Base-by-base conservation (phyloP, 2,113 vertebrate species). In the Australoheros scitulus region DNA sequence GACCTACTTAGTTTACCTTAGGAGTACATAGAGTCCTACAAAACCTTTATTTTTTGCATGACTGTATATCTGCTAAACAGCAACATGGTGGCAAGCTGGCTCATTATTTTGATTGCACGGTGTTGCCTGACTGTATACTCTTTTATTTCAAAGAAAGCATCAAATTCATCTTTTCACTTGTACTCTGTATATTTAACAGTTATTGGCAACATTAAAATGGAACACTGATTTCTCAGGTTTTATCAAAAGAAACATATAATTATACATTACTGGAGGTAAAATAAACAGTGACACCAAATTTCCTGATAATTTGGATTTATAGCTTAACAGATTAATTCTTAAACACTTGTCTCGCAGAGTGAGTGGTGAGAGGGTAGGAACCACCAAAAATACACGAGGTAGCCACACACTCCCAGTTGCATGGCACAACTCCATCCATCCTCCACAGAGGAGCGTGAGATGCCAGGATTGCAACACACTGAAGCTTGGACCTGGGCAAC, bases 341-440 rank as follows among this genome's bases (percentile, higher is more conserved):
- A 65, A 32, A 72, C 81, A 77, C 18, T 68, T 80, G 77, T 79
- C 74, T 26, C 43, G 26, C 61, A 63, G 70, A 59, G 17, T 6
- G 70, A 63, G 52, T 29, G 52, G 65, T 52, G 74, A 81, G 38
- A 84, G 17, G 26, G 15, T 74, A 61, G 61, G 64, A 87, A 81
- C 61, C 56, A 86, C 41, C 18, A 76, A 38, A 64, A 41, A 61
- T 38, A 57, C 11, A 68, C 2, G 5, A 70, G 58, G 64, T 64
- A 79, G 57, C 63, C 81, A 76, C 59, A 85, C 79, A 87, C 82
- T 83, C 60, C 56, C 34, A 58, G 60, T 84, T 61, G 75, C 50
- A 81, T 85, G 85, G 79, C 83, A 70, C 65, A 74, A 61, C 74
- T 85, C 76, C 83, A 83, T 85, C 80, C 81, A 82, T 56, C 72